A percentile compares a stretch with the other conserved stretches of the same genome.
Evolutionary conservation across 2,888 invertebrate species (phyloP).

Genomic region (Lasioglossum morio): DNA sequence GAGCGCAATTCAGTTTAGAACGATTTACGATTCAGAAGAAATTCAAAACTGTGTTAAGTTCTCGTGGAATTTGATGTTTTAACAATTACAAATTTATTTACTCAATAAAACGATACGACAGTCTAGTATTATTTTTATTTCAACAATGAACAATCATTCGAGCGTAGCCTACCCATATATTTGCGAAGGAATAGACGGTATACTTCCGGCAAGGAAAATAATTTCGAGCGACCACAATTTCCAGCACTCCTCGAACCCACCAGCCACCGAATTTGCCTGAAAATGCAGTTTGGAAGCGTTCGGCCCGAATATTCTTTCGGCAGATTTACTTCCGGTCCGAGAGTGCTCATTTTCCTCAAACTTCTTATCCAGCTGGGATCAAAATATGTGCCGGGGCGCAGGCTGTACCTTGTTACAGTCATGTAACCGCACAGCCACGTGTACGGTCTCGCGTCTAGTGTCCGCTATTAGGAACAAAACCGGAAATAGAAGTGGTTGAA

Average conservation of each 20-base stretch:
- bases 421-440: conserved; percentile 2
- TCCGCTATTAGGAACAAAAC: conserved; percentile 76
- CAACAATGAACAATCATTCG: neutral
- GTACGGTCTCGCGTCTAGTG: conserved; percentile 49
- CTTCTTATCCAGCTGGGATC: conserved; percentile 24
- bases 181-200: neutral
- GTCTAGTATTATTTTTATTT: neutral
- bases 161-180: neutral
- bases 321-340: conserved; percentile 8
- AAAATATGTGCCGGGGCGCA: conserved; percentile 22
- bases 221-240: neutral
- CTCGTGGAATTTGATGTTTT: neutral
- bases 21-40: neutral
- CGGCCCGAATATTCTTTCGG: neutral
- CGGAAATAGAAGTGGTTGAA: conserved; percentile 80
- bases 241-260: neutral
- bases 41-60: neutral
- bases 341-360: conserved; percentile 16
- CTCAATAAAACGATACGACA: neutral
- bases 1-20: neutral
- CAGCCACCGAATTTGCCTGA: neutral
- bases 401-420: neutral
- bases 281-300: neutral
- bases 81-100: neutral
- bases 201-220: neutral